These are phyloP conservation scores for Pogonomyrmex barbatus DNA, from an alignment of 1,140 invertebrate genomes.

Conservation along the genomic window DNA sequence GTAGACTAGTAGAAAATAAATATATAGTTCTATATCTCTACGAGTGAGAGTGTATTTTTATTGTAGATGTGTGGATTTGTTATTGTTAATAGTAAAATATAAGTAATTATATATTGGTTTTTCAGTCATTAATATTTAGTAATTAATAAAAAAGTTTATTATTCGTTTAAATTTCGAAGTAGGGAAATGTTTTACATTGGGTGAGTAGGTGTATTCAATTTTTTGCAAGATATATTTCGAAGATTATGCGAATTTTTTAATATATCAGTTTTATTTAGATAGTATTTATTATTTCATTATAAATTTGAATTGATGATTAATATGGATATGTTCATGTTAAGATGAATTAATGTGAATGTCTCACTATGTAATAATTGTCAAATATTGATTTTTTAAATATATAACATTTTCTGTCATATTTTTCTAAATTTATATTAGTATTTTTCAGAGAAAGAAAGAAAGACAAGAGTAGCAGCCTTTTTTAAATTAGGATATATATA, in stretches of 20 bases:
- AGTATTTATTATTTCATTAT: constrained; percentile 8
- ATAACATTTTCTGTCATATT: constrained; percentile 11
- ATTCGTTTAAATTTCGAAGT: constrained; percentile 31
- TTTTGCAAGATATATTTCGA: background rate
- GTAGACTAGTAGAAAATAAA: constrained; percentile 64
- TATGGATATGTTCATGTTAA: too few species aligned
- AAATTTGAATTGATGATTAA: background rate
- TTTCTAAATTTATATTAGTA: background rate
- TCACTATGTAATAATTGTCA: background rate
- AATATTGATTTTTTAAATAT: constrained; percentile 14
- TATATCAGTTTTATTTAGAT: background rate
- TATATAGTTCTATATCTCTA: constrained; percentile 66
- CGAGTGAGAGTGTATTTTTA: constrained; percentile 63
- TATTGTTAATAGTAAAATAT: constrained; percentile 24
- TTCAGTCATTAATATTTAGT: constrained; percentile 11
- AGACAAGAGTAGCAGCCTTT: background rate
- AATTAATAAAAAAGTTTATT: constrained; percentile 29
- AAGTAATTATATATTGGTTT: constrained; percentile 26
- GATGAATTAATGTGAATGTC: too few species aligned
- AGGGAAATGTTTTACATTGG: background rate
- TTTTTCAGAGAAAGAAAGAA: background rate
- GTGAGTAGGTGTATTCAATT: constrained; percentile 52
- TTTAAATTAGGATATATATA: background rate
- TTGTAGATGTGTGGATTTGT: constrained; percentile 43
- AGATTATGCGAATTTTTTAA: constrained; percentile 15